Evolutionary conservation across 23 tunicate genomes (phyloP).

Genomic region (Corella eumyota): DNA sequence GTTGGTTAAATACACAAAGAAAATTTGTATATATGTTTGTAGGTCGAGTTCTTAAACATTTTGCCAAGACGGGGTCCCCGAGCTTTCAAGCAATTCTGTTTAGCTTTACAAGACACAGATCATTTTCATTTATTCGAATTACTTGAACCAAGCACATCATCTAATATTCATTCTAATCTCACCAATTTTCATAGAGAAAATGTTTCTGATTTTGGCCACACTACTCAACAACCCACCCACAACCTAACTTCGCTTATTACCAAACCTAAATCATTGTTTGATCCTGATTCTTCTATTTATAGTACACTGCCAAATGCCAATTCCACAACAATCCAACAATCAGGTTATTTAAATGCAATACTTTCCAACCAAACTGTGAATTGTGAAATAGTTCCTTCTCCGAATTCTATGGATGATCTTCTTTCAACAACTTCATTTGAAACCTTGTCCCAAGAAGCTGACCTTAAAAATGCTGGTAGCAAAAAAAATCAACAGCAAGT

Average conservation of each 20-base stretch:
- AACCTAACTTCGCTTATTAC: not conserved
- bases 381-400: conserved; percentile 26
- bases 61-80: conserved; percentile 60
- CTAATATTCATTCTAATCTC: too few species aligned
- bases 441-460: conserved; percentile 13
- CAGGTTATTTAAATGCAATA: not conserved
- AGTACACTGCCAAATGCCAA: too few species aligned
- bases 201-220: not conserved
- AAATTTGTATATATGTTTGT: not conserved
- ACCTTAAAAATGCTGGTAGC: conserved; percentile 1
- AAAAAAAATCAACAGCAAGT: too few species aligned
- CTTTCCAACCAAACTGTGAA: not conserved
- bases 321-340: too few species aligned
- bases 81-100: conserved; percentile 29
- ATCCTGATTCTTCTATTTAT: not conserved
- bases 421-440: conserved; percentile 36
- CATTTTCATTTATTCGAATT: conserved; percentile 48
- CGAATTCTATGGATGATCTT: conserved; percentile 23
- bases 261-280: not conserved
- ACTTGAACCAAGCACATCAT: conserved; percentile 1
- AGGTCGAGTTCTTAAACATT: conserved; percentile 41
- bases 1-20: too few species aligned
- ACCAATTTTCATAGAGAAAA: not conserved
- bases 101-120: conserved; percentile 28
- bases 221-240: not conserved